These are phyloP conservation scores for Amphimallon solstitiale DNA, from an alignment of 2,888 invertebrate genomes.

Conservation along the genomic window DNA sequence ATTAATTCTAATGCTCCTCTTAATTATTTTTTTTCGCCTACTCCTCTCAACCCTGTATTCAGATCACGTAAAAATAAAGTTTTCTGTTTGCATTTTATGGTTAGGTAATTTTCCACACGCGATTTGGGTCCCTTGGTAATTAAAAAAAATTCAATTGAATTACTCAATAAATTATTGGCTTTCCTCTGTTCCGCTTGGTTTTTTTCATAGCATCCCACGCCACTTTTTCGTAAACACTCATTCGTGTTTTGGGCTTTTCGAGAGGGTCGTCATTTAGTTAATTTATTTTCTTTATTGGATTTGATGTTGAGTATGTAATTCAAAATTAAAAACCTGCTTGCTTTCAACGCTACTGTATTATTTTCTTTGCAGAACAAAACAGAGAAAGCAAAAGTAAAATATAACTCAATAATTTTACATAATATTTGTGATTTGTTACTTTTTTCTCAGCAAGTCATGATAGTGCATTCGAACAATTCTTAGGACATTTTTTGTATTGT, in stretches of 20 bases:
- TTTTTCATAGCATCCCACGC: neutral
- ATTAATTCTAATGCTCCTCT: neutral
- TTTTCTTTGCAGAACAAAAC: too few relatives aligned
- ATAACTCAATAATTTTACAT: too few relatives aligned
- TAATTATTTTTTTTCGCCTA: constrained; percentile 4
- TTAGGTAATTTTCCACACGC: constrained; percentile 28
- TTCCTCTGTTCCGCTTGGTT: constrained; percentile 1
- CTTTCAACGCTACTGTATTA: too few relatives aligned
- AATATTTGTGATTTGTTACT: too few relatives aligned
- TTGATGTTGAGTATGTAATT: too few relatives aligned
- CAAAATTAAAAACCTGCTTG: too few relatives aligned
- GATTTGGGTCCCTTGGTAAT: constrained; percentile 13
- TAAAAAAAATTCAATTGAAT: constrained; percentile 30
- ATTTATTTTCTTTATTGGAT: neutral
- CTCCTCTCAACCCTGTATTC: constrained; percentile 14
- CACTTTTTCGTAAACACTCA: constrained; percentile 20
- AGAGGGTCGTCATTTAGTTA: constrained; percentile 14
- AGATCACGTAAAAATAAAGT: constrained; percentile 19
- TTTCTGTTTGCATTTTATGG: constrained; percentile 32
- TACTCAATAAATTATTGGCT: constrained; percentile 29
- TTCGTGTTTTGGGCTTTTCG: constrained; percentile 10
- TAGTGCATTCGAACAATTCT: too few relatives aligned
- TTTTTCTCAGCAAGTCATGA: too few relatives aligned
- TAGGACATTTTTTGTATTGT: too few relatives aligned
- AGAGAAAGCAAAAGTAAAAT: too few relatives aligned